A percentile compares a stretch with the other conserved stretches of the same genome.
Evolutionary conservation across 2,113 vertebrate species (phyloP).

Genomic region (Daubentonia madagascariensis): DNA sequence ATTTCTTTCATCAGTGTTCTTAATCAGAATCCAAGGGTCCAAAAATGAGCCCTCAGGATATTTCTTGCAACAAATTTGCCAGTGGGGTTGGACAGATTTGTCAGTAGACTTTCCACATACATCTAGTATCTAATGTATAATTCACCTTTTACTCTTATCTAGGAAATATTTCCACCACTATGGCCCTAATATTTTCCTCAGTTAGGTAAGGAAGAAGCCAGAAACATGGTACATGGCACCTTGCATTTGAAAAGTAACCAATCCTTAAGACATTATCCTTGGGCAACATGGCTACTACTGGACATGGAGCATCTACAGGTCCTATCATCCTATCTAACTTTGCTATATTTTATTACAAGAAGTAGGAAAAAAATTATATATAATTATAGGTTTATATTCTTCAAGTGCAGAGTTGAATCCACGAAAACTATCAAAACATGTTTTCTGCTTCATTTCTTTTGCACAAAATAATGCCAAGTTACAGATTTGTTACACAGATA

Average conservation of each 20-base stretch:
- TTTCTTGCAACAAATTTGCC: neutral
- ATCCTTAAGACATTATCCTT: neutral
- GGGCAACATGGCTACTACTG: neutral
- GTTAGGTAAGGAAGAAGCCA: neutral
- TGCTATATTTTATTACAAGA: neutral
- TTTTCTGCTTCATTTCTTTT: slow-evolving; percentile 45
- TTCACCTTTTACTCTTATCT: neutral
- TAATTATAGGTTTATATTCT: slow-evolving; percentile 26
- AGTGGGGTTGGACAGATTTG: neutral
- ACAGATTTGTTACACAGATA: neutral
- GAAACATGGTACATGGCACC: neutral
- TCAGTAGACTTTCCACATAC: neutral
- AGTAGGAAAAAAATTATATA: neutral
- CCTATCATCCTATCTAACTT: neutral
- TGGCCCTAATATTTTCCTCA: neutral
- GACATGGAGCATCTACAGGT: neutral
- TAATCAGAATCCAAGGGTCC: neutral
- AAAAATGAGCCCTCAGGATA: neutral
- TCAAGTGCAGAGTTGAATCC: neutral
- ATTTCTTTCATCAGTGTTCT: neutral
- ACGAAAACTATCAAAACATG: slow-evolving; percentile 27
- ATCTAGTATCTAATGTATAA: neutral
- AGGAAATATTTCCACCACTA: neutral
- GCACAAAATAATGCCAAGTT: neutral
- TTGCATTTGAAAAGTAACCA: neutral